Evolutionary conservation across 2,797 vertebrate species (phyloP).

Genomic region (Gila robusta): DNA sequence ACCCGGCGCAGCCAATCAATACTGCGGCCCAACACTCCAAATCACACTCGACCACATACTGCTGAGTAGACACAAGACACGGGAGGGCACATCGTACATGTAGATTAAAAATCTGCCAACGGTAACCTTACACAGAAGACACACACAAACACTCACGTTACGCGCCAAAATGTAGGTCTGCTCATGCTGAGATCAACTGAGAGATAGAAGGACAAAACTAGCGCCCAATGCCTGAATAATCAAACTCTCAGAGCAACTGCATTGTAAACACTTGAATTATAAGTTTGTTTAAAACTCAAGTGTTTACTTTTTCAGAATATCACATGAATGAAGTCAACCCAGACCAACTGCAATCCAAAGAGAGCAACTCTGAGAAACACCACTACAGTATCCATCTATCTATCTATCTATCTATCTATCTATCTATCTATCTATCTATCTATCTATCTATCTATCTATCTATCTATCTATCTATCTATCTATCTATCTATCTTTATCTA

Average conservation of each 20-base stretch:
- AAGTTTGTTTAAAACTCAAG: constrained; percentile 16
- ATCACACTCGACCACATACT: constrained; percentile 73
- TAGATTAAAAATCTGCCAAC: constrained; percentile 77
- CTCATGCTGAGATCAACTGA: constrained; percentile 36
- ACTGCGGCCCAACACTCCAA: constrained; percentile 72
- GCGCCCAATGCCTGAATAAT: constrained; percentile 18
- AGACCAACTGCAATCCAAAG: constrained; percentile 73
- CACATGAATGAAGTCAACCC: constrained; percentile 69
- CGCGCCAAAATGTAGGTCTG: constrained; percentile 5
- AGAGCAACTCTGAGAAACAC: constrained; percentile 54
- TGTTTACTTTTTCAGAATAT: constrained; percentile 61
- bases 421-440: too few relatives aligned
- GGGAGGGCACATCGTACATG: constrained; percentile 79
- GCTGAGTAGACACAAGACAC: constrained; percentile 79
- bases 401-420: too few relatives aligned
- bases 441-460: too few relatives aligned
- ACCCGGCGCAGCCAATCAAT: constrained; percentile 81
- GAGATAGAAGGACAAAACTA: constrained; percentile 10
- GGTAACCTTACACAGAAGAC: constrained; percentile 69
- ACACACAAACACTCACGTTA: constrained; percentile 5
- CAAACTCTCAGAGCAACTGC: constrained; percentile 24
- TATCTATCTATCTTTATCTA: too few relatives aligned
- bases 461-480: too few relatives aligned
- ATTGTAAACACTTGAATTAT: constrained; percentile 22
- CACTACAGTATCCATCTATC: too few relatives aligned